These are phyloP conservation scores for Plestiodon gilberti DNA, from an alignment of 2,113 vertebrate species.

Conservation along the genomic window DNA sequence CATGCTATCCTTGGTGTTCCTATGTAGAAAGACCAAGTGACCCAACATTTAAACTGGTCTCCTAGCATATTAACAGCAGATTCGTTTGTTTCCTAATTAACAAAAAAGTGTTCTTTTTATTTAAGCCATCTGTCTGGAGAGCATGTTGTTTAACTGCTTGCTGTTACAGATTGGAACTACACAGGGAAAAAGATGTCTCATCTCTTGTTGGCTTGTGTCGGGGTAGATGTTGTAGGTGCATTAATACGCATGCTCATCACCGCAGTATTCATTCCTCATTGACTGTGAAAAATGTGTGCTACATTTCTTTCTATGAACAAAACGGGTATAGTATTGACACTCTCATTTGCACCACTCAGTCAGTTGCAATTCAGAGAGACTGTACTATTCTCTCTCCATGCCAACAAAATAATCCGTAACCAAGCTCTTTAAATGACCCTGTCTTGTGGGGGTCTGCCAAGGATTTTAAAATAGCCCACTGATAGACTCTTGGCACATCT, in stretches of 20 bases:
- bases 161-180: slow-evolving; percentile 66
- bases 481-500: neutral
- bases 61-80: slow-evolving; percentile 73
- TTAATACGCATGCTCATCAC: slow-evolving; percentile 46
- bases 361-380: slow-evolving; percentile 30
- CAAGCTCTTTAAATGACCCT: neutral
- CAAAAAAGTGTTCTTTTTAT: slow-evolving; percentile 75
- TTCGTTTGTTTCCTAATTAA: slow-evolving; percentile 77
- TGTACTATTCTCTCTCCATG: neutral
- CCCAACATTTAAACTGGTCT: slow-evolving; percentile 59
- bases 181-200: slow-evolving; percentile 69
- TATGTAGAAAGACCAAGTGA: slow-evolving; percentile 26
- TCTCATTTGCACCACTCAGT: slow-evolving; percentile 37
- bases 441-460: neutral
- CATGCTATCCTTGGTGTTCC: neutral
- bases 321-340: slow-evolving; percentile 8
- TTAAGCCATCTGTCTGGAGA: slow-evolving; percentile 74
- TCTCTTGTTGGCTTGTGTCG: slow-evolving; percentile 67
- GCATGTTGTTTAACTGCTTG: slow-evolving; percentile 74
- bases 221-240: slow-evolving; percentile 55
- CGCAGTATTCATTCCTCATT: slow-evolving; percentile 44
- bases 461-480: neutral
- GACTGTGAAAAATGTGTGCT: slow-evolving; percentile 26
- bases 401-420: neutral
- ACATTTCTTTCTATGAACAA: slow-evolving; percentile 28